Evolutionary conservation across 2,797 vertebrate species (phyloP).

Genomic region (Mastacembelus armatus): DNA sequence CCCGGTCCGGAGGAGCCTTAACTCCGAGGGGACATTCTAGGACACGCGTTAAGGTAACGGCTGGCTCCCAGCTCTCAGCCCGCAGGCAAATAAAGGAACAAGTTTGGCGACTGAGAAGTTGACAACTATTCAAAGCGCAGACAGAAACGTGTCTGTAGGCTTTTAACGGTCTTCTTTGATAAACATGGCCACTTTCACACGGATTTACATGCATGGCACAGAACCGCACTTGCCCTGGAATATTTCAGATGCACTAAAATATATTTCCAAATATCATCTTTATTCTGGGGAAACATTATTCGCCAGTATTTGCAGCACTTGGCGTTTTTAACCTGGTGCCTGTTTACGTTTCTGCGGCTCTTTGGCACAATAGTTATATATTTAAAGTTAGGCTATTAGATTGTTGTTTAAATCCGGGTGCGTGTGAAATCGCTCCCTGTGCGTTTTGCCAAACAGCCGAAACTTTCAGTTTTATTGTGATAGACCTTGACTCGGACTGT

Average conservation of each 20-base stretch:
- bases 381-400: too few relatives aligned
- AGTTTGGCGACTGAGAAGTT: constrained; percentile 14
- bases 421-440: too few relatives aligned
- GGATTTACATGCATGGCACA: constrained; percentile 37
- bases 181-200: constrained; percentile 65
- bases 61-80: background rate
- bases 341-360: too few relatives aligned
- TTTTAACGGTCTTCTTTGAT: constrained; percentile 30
- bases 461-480: background rate
- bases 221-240: constrained; percentile 7
- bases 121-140: background rate
- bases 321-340: background rate
- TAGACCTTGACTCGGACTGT: background rate
- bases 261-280: background rate
- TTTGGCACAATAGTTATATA: background rate
- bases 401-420: too few relatives aligned
- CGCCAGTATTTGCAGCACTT: background rate
- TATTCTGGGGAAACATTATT: background rate
- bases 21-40: constrained; percentile 73
- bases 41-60: constrained; percentile 72
- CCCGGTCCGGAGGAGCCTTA: constrained; percentile 69
- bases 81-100: background rate
- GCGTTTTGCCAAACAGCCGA: background rate
- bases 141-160: background rate
- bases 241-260: background rate